Conservation (phyloP, 1,140 invertebrate genomes). For the Eufriesea mexicana region DNA sequence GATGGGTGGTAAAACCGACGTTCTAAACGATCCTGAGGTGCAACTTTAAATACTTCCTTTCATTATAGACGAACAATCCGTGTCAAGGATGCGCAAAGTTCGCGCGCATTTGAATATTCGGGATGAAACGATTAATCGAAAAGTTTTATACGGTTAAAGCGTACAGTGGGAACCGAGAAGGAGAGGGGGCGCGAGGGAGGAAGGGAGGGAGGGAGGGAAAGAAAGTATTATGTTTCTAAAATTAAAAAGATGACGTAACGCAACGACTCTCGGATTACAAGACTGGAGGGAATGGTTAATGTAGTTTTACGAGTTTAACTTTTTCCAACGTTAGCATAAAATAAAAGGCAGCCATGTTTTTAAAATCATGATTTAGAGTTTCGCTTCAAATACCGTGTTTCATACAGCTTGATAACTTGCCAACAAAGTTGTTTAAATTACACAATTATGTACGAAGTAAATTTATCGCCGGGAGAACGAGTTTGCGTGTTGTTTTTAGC, state of each 20-base stretch:
- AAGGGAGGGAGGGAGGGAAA: no score
- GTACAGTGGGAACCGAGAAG: no score
- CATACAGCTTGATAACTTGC: constrained; percentile 29
- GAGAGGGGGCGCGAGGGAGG: no score
- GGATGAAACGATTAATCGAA: neutral
- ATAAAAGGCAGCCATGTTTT: neutral
- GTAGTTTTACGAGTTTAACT: neutral
- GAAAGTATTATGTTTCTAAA: neutral
- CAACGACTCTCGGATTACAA: neutral
- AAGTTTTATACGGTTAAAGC: no score
- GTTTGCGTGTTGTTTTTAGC: constrained; percentile 29
- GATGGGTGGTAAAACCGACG: neutral
- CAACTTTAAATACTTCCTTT: constrained; percentile 20
- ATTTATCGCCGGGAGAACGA: constrained; percentile 16
- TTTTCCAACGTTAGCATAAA: neutral
- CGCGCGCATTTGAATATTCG: neutral
- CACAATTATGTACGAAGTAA: constrained; percentile 33
- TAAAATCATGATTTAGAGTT: constrained; percentile 25
- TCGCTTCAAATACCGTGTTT: neutral
- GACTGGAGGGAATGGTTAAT: neutral
- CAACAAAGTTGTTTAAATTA: constrained; percentile 36
- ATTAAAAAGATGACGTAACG: neutral
- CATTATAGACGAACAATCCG: constrained; percentile 18
- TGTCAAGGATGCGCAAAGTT: constrained; percentile 34
- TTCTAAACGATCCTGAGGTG: constrained; percentile 19